Base-by-base conservation (phyloP, 2,113 vertebrate species). In the Hydropotes inermis region DNA sequence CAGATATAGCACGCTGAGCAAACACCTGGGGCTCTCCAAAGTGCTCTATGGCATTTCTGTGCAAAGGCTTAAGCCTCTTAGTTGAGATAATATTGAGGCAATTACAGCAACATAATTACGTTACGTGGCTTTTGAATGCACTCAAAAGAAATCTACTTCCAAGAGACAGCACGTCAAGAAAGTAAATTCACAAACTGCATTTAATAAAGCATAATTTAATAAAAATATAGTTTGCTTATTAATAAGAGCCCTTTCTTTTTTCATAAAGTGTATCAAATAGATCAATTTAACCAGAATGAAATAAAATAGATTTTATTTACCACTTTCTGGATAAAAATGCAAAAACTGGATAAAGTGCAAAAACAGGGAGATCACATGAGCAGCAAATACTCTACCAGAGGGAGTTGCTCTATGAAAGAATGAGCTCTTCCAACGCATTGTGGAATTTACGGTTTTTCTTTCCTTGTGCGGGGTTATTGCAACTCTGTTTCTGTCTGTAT, bases 81-180 rank as follows among this genome's bases (percentile, higher is more conserved):
- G 79, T 84, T 97, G 96, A 96, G 94, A 76, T 90, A 88, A 96
- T 96, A 95, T 15, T 9, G 95, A 92, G 87, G 79, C 84, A 87
- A 90, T 96, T 84, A 67, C 0, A 89, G 92, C 21, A 78, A 88
- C 28, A 39, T 61, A 83, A 84, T 55, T 45, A 86, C 1, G 83
- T 90, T n/a, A 67, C 5, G 6, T 85, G 93, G 50, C 64, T 94
- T 98, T 67, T 55, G 89, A 91, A 91, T 19, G 64, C 50, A 74
- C 52, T 89, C 67, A 61, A 17, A 91, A 95, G 95, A 89, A 83
- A 87, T 43, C 50, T 14, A 39, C 91, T 58, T 45, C 81, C 6
- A 89, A 95, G 90, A 96, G 97, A 87, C 33, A 70, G 2, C 57
- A 45, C 23, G 60, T 86, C 83, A 94, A 87, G 70, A 92, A 93